phyloP scores from a whole-genome alignment of 2,797 vertebrate species.

The Chlorospingus semifuscus region DNA sequence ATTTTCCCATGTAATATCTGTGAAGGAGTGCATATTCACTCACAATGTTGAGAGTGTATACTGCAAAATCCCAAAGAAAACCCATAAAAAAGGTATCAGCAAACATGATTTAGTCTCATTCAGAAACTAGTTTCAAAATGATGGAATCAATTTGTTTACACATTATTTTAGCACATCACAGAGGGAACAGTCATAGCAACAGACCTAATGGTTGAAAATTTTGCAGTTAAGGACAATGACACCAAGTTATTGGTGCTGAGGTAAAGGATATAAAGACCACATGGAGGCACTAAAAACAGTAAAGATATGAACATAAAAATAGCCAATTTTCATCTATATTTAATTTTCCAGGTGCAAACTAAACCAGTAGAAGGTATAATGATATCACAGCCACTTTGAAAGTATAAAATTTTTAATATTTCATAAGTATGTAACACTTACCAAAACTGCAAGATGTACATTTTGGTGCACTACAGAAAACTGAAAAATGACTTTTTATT shows the following conservation, averaged over 20 bases:
- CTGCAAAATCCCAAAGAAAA: background rate
- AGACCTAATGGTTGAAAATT: background rate
- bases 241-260: background rate
- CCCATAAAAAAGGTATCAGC: background rate
- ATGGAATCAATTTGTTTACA: background rate
- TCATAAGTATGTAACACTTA: background rate
- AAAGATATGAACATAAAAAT: background rate
- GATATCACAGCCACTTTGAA: background rate
- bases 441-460: background rate
- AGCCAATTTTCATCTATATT: background rate
- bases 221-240: background rate
- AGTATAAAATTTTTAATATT: background rate
- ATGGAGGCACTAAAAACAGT: background rate
- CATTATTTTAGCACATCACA: background rate
- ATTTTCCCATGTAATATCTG: background rate
- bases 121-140: background rate
- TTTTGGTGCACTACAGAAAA: background rate
- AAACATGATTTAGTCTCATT: background rate
- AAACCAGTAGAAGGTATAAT: background rate
- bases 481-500: background rate
- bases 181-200: background rate
- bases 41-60: background rate
- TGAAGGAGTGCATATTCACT: background rate
- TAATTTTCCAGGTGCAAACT: background rate
- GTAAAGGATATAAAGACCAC: background rate